phyloP scores from a whole-genome alignment of 2,797 vertebrate species.

The Holocentrus rufus region DNA sequence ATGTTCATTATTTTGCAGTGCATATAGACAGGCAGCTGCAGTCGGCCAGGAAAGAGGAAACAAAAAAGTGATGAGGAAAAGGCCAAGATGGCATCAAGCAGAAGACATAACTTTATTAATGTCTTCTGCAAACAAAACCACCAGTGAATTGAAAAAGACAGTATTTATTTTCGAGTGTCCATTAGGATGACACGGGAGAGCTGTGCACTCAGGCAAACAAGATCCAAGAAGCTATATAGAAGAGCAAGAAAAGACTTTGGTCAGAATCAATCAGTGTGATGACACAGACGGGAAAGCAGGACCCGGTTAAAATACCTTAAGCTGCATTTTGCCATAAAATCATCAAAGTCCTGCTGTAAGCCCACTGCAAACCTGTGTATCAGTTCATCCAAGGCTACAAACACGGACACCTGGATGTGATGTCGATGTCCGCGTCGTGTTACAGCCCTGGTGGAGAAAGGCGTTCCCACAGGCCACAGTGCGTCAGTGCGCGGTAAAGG shows the following conservation, averaged over 20 bases:
- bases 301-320: not conserved
- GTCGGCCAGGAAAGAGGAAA: too few relatives aligned
- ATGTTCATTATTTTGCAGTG: too few relatives aligned
- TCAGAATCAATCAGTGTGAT: not conserved
- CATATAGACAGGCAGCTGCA: too few relatives aligned
- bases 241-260: not conserved
- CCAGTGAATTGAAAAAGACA: not conserved
- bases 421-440: not conserved
- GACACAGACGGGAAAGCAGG: not conserved
- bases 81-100: too few relatives aligned
- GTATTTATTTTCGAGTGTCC: not conserved
- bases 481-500: slow-evolving; percentile 4
- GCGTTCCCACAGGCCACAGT: slow-evolving; percentile 12
- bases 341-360: slow-evolving; percentile 2
- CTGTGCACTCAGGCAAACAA: not conserved
- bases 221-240: not conserved
- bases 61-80: too few relatives aligned
- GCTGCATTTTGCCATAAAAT: slow-evolving; percentile 3
- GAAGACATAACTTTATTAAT: too few relatives aligned
- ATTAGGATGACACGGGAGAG: not conserved
- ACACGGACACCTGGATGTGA: not conserved
- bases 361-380: slow-evolving; percentile 5
- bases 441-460: slow-evolving; percentile 1
- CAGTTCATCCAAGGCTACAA: not conserved
- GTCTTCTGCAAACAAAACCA: too few relatives aligned